Percentiles rank a stretch among this genome's conserved stretches.
Evolutionary conservation across 2,113 vertebrate genomes (phyloP).

Genomic region (Jaculus jaculus): DNA sequence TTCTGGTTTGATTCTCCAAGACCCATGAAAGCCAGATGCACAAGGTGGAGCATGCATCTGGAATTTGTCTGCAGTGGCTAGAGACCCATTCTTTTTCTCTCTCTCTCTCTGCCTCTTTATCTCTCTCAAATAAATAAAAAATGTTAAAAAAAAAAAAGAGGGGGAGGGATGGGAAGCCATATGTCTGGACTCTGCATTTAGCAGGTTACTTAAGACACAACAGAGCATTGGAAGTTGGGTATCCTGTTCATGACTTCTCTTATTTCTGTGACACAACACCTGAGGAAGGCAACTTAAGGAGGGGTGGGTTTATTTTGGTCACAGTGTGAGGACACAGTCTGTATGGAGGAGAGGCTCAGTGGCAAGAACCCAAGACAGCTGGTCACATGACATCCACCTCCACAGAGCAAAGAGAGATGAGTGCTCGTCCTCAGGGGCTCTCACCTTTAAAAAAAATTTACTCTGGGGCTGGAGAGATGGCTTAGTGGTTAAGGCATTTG

Average conservation of each 20-base stretch:
- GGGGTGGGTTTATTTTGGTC: not conserved
- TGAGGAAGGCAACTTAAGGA: not conserved
- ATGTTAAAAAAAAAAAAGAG: too few species aligned
- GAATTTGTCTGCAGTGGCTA: too few species aligned
- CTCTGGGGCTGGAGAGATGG: too few species aligned
- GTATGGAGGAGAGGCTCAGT: not conserved
- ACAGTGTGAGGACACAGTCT: not conserved
- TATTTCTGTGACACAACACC: not conserved
- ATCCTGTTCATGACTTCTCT: not conserved
- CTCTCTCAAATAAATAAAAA: too few species aligned
- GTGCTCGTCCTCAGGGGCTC: not conserved
- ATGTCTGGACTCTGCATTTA: accelerated
- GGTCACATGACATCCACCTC: not conserved
- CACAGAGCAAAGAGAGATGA: not conserved
- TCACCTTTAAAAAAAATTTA: too few species aligned
- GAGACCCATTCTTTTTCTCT: too few species aligned
- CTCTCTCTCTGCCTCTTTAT: too few species aligned
- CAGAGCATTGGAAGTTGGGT: not conserved
- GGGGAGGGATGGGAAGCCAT: not conserved
- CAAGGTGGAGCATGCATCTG: too few species aligned
- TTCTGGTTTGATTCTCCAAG: too few species aligned
- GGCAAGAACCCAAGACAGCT: not conserved
- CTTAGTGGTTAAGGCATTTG: too few species aligned
- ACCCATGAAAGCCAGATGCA: too few species aligned
- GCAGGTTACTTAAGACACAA: not conserved